phyloP scores from a whole-genome alignment of 2,113 vertebrate species.

The Sturnus vulgaris region DNA sequence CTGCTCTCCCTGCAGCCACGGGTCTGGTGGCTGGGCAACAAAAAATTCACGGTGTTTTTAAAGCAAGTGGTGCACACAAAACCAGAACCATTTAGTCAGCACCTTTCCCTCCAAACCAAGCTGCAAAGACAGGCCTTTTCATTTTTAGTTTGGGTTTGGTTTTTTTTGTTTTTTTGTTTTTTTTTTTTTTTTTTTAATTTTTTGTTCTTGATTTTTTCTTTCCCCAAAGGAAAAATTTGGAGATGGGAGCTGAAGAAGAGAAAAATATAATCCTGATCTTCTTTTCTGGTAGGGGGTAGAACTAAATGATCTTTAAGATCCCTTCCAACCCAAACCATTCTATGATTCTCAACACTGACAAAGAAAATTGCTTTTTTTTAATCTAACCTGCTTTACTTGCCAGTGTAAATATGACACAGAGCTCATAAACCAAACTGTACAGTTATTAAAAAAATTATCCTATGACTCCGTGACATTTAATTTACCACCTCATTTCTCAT shows the following conservation, averaged over 20 bases:
- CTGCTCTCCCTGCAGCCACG: neutral
- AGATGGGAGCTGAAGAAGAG: neutral
- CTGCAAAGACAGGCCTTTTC: neutral
- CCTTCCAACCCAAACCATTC: neutral
- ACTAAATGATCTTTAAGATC: neutral
- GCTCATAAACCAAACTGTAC: neutral
- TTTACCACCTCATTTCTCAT: neutral
- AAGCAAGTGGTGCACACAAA: neutral
- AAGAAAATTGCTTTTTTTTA: neutral
- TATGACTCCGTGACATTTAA: neutral
- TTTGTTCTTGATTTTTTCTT: neutral
- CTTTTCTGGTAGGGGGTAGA: neutral
- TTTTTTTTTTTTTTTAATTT: neutral
- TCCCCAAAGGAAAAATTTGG: neutral
- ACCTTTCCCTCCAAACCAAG: neutral
- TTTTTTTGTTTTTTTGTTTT: no score
- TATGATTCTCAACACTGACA: neutral
- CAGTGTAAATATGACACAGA: neutral
- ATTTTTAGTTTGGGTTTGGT: neutral
- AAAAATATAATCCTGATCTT: neutral
- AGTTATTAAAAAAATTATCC: neutral
- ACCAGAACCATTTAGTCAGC: neutral
- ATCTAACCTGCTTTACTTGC: neutral
- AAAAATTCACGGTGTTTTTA: neutral
- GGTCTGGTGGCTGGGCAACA: neutral